A percentile compares a stretch with the other conserved stretches of the same genome.
Evolutionary conservation across 2,113 vertebrate species (phyloP).

Genomic region (human): GRCh38 chr13:102936501-102937000

Average conservation of each 20-base stretch:
- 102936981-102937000: neutral
- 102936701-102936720: neutral
- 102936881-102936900: neutral
- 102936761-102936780: neutral
- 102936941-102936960: neutral
- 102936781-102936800: neutral
- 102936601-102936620: neutral
- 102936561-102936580: neutral
- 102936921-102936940: neutral
- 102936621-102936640: neutral
- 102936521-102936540: neutral
- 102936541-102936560: neutral
- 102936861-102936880: neutral
- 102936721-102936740: neutral
- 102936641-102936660: neutral
- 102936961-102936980: neutral
- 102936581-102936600: neutral
- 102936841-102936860: neutral
- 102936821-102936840: neutral
- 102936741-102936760: neutral
- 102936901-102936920: neutral
- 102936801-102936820: neutral
- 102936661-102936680: neutral
- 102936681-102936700: accelerated
- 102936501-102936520: neutral